A percentile compares a stretch with the other conserved stretches of the same genome.
These are phyloP conservation scores for Teleogryllus occipitalis DNA, from an alignment of 1,140 invertebrate genomes.

Conservation along the genomic window DNA sequence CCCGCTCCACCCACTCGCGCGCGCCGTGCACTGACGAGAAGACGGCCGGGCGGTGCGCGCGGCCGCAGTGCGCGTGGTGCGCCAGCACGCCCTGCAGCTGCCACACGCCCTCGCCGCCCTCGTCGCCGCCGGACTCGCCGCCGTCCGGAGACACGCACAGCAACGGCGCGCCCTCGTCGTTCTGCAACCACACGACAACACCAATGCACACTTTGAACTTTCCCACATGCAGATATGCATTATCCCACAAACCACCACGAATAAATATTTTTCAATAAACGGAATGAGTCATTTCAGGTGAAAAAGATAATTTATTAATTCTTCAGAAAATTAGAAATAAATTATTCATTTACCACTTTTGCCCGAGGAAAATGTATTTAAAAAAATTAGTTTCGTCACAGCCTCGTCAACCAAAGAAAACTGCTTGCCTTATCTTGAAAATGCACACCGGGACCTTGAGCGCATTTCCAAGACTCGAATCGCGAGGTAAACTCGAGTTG, in stretches of 20 bases:
- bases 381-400: neutral
- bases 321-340: neutral
- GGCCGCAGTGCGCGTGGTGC: conserved; percentile 50
- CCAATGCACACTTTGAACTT: neutral
- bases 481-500: too few relatives aligned
- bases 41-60: conserved; percentile 46
- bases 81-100: conserved; percentile 52
- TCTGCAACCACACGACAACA: conserved; percentile 37
- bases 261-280: too few relatives aligned
- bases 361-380: neutral
- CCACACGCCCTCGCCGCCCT: conserved; percentile 42
- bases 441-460: too few relatives aligned
- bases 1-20: conserved; percentile 29
- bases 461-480: too few relatives aligned
- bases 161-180: conserved; percentile 54
- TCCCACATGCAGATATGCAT: neutral
- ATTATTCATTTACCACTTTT: neutral
- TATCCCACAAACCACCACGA: neutral
- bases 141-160: conserved; percentile 43
- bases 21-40: conserved; percentile 37
- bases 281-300: too few relatives aligned
- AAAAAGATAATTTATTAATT: neutral
- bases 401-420: neutral
- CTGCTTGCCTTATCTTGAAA: too few relatives aligned
- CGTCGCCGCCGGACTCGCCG: conserved; percentile 21